phyloP scores from a whole-genome alignment of 2,888 invertebrate species.

The Pammene fasciana region DNA sequence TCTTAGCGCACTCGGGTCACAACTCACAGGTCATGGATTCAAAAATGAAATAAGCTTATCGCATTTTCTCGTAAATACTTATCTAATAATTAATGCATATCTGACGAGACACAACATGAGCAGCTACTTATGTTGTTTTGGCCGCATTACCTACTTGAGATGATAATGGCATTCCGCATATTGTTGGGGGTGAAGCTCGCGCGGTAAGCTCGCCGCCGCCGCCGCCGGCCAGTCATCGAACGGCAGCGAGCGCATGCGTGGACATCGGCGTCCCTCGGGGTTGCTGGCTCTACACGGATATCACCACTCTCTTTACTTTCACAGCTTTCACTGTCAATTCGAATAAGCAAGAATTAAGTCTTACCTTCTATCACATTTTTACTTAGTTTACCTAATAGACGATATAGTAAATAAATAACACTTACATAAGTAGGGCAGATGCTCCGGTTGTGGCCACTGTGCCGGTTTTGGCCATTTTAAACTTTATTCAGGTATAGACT shows the following conservation, averaged over 20 bases:
- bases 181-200: conserved; percentile 46
- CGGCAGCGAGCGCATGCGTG: conserved; percentile 75
- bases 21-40: too few relatives aligned
- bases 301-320: not conserved
- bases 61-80: not conserved
- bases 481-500: too few relatives aligned
- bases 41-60: too few relatives aligned
- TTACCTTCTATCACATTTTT: too few relatives aligned
- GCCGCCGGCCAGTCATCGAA: conserved; percentile 74
- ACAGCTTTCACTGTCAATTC: not conserved
- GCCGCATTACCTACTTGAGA: conserved; percentile 35
- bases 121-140: conserved; percentile 23
- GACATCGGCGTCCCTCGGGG: conserved; percentile 50
- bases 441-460: too few relatives aligned
- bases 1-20: too few relatives aligned
- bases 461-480: too few relatives aligned
- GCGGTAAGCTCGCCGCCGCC: conserved; percentile 49
- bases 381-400: too few relatives aligned
- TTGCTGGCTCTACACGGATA: conserved; percentile 45
- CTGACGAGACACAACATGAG: not conserved
- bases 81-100: not conserved
- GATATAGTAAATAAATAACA: too few relatives aligned
- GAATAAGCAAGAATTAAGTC: not conserved
- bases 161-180: conserved; percentile 39
- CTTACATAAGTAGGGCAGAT: too few relatives aligned